Base-by-base conservation (phyloP, 2,113 vertebrate species). In the Oncorhynchus clarkii region DNA sequence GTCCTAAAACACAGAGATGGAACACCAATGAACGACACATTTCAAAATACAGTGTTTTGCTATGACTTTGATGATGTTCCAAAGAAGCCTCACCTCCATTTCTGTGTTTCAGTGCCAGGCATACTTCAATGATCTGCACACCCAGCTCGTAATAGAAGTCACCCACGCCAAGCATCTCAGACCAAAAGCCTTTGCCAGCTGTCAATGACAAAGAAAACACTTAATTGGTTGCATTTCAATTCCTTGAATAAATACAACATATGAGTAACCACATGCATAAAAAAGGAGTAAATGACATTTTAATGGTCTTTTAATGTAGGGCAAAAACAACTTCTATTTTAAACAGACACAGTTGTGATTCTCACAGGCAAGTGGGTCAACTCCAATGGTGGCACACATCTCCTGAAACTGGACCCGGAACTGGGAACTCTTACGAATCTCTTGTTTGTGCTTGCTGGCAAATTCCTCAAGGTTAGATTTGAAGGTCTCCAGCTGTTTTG, bases 121-220 rank as follows among this genome's bases (percentile, higher is more conserved):
- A 99, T 31, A 98, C 97, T 90, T 99, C 97, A 34, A 98, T 93
- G 54, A 99, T 97, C 91, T 99, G 97, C 16, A 99, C 97, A 0
- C 97, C 97, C 0, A 99, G 92, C 71, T 99, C 97, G 2, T 99
- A 99, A 87, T 99, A 99, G 80, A 99, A 99, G 82, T 99, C 97
- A 31, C 97, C 97, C 1, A 99, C 96, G 0, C 97, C 97, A 1
- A 99, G 88, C 96, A 99, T 97, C 91, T 99, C 97, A 0, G 97
- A 97, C 97, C 97, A 99, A 84, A 99, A 99, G 18, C 97, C 97
- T 94, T 99, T 99, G 0, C 97, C 97, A 72, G 97, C 97, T 99
- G 86, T 79, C 57, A 13, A 39, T 29, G 54, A 72, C 18, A 60
- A 16, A 18, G 51, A 18, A 54, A 18, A 54, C 51, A 54, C 12